A percentile compares a stretch with the other conserved stretches of the same genome.
Conservation (phyloP, 92 coral and sea anemone species). For the Phymanthus crucifer region DNA sequence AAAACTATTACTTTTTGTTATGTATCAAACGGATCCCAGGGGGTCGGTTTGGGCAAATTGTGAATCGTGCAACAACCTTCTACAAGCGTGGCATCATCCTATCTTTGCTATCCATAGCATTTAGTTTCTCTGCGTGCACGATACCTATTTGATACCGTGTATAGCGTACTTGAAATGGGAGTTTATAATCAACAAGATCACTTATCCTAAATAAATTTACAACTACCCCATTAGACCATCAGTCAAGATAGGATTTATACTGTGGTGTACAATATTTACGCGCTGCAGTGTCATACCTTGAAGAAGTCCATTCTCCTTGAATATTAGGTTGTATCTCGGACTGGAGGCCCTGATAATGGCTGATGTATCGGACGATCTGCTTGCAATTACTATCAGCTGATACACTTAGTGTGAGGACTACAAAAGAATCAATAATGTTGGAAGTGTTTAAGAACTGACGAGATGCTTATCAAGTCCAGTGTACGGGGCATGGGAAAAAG, state of each 20-base stretch:
- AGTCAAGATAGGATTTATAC: conserved; percentile 11
- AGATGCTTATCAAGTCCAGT: conserved; percentile 41
- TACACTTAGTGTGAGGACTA: conserved; percentile 37
- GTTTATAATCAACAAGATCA: conserved; percentile 6
- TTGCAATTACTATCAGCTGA: conserved; percentile 59
- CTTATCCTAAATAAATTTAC: not conserved
- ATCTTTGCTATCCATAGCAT: not conserved
- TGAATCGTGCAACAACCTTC: not conserved
- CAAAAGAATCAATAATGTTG: conserved; percentile 15
- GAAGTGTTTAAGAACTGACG: not conserved
- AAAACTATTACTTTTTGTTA: not conserved
- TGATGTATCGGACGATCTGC: conserved; percentile 48
- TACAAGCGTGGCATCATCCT: not conserved
- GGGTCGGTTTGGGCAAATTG: conserved; percentile 23
- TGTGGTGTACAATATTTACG: not conserved
- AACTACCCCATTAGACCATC: not conserved
- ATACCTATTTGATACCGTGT: not conserved
- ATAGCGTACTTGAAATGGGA: not conserved
- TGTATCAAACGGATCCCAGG: conserved; percentile 9
- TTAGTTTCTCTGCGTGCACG: not conserved
- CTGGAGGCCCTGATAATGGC: conserved; percentile 60
- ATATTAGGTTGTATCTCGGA: conserved; percentile 49
- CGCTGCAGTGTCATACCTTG: conserved; percentile 43
- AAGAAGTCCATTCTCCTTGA: conserved; percentile 76
- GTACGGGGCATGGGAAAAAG: not conserved